These are phyloP conservation scores for Podarcis cretensis DNA, from an alignment of 2,113 vertebrate genomes.

Conservation along the genomic window DNA sequence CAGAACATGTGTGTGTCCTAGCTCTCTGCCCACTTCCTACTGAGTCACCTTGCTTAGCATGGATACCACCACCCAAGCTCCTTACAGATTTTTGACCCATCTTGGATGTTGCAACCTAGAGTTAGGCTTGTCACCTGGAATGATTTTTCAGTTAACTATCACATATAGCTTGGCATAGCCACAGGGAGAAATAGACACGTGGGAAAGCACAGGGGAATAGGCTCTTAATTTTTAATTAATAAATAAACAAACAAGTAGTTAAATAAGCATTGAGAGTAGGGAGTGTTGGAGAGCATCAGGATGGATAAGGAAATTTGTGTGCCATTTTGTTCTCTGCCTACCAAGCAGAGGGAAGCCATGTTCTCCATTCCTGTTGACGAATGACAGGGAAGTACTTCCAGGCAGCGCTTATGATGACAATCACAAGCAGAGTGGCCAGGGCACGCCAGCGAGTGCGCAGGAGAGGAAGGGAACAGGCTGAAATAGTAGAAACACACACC, in stretches of 20 bases:
- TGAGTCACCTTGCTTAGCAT: background rate
- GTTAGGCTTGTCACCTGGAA: background rate
- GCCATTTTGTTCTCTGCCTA: background rate
- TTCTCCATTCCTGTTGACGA: slow-evolving; percentile 14
- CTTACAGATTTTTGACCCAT: background rate
- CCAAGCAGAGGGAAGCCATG: background rate
- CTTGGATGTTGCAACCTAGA: background rate
- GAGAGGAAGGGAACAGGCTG: slow-evolving; percentile 14
- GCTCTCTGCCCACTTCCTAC: too few relatives aligned
- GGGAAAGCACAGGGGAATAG: background rate
- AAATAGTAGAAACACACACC: background rate
- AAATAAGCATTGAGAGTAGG: background rate
- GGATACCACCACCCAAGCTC: background rate
- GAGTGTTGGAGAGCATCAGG: background rate
- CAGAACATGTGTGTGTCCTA: background rate
- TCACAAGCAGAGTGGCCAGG: background rate
- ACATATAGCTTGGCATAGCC: background rate
- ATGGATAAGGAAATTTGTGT: background rate
- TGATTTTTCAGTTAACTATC: background rate
- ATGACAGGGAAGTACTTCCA: slow-evolving; percentile 43
- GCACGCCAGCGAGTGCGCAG: background rate
- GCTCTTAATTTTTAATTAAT: background rate
- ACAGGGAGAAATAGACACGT: background rate
- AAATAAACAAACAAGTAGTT: background rate
- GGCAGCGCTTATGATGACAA: background rate